A percentile compares a stretch with the other conserved stretches of the same genome.
These are phyloP conservation scores for Tetrax tetrax DNA, from an alignment of 2,113 vertebrate species.

Conservation along the genomic window DNA sequence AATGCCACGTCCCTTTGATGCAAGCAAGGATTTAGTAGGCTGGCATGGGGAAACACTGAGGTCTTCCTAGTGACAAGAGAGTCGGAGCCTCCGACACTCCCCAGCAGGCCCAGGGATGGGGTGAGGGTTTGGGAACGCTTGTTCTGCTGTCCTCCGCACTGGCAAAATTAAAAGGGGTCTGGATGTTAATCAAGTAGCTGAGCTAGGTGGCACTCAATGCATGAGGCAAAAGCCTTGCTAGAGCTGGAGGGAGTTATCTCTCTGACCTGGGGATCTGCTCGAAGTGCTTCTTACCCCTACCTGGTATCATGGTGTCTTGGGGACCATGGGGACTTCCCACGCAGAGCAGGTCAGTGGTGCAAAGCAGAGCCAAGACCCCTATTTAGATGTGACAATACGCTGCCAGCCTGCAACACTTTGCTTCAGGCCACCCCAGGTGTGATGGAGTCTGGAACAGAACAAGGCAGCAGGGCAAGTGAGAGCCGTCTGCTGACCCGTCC, in stretches of 20 bases:
- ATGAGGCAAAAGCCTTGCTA: background rate
- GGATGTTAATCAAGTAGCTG: background rate
- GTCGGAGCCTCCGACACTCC: fast-evolving
- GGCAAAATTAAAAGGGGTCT: background rate
- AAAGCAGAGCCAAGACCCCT: background rate
- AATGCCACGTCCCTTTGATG: slow-evolving; percentile 50
- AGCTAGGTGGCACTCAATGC: background rate
- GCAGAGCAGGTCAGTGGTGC: background rate
- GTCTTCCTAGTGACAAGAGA: background rate
- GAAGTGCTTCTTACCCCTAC: background rate
- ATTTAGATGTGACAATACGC: background rate
- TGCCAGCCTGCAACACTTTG: background rate
- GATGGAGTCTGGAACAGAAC: background rate
- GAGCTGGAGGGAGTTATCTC: background rate
- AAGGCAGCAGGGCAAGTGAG: background rate
- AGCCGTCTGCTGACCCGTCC: background rate
- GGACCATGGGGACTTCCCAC: background rate
- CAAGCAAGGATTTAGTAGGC: background rate
- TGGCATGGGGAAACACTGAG: slow-evolving; percentile 23
- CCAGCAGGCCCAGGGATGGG: background rate
- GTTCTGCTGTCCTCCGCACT: background rate
- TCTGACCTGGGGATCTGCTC: background rate
- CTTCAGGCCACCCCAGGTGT: background rate
- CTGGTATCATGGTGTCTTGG: background rate
- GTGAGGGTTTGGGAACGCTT: background rate